Evolutionary conservation across 2,113 vertebrate genomes (phyloP).

Genomic region (Gnathonemus echidnorhynchus): DNA sequence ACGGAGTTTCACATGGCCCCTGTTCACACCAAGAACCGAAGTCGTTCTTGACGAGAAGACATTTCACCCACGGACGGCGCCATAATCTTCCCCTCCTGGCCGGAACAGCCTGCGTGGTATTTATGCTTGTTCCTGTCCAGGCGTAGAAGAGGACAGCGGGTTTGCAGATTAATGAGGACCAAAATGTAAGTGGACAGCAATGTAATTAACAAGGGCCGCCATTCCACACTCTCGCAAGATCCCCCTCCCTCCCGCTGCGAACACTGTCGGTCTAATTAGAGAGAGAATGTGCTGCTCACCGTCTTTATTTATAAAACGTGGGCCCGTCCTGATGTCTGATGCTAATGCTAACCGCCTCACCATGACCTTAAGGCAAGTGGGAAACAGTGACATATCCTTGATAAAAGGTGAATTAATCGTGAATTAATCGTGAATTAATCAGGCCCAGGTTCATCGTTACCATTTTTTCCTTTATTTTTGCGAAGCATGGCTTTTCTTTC

Average conservation of each 20-base stretch:
- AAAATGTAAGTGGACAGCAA: slow-evolving; percentile 25
- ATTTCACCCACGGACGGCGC: not conserved
- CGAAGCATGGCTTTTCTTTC: not conserved
- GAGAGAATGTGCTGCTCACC: slow-evolving; percentile 10
- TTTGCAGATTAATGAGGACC: slow-evolving; percentile 24
- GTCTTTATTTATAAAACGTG: slow-evolving; percentile 1
- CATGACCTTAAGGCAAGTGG: not conserved
- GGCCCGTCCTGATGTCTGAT: not conserved
- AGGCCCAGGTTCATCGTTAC: not conserved
- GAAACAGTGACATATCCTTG: not conserved
- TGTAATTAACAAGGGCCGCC: slow-evolving; percentile 27
- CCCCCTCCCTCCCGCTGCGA: not conserved
- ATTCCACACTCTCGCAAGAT: not conserved
- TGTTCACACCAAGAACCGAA: not conserved
- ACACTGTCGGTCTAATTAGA: slow-evolving; percentile 27
- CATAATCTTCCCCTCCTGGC: not conserved
- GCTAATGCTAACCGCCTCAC: not conserved
- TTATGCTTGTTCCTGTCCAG: slow-evolving; percentile 16
- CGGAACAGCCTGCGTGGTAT: not conserved
- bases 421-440: not conserved
- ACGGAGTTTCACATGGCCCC: not conserved
- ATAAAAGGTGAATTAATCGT: slow-evolving; percentile 5
- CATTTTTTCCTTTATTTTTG: not conserved
- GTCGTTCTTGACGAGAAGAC: not conserved
- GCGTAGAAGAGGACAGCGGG: not conserved